A percentile compares a stretch with the other conserved stretches of the same genome.
phyloP scores from a whole-genome alignment of 2,113 vertebrate genomes.

The Hirundichthys speculiger region DNA sequence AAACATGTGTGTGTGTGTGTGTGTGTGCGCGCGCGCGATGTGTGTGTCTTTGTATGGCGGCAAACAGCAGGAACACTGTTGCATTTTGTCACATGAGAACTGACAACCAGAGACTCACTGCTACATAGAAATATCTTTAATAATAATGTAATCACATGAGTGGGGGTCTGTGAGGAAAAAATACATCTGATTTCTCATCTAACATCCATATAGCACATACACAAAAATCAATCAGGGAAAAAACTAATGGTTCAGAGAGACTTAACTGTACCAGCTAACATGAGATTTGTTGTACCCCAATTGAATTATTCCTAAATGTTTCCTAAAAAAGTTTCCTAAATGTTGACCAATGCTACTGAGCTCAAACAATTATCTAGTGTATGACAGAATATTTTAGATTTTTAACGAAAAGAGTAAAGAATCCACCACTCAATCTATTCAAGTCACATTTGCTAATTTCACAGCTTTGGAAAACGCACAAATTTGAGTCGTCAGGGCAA shows the following conservation, averaged over 20 bases:
- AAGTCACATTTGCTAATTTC: too few relatives aligned
- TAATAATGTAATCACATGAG: constrained; percentile 8
- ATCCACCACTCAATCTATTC: too few relatives aligned
- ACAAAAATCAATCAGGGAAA: neutral
- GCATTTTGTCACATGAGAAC: constrained; percentile 22
- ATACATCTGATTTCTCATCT: constrained; percentile 17
- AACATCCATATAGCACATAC: constrained; percentile 8
- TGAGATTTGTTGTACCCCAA: too few relatives aligned
- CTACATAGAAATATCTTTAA: constrained; percentile 23
- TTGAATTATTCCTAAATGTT: too few relatives aligned
- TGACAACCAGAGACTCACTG: constrained; percentile 7
- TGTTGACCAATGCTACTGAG: too few relatives aligned
- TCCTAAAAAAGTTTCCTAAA: too few relatives aligned
- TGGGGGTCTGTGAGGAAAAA: constrained; percentile 13
- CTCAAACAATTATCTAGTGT: too few relatives aligned
- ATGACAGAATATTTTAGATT: too few relatives aligned
- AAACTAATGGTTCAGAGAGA: constrained; percentile 1
- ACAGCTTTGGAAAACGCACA: too few relatives aligned
- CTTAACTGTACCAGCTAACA: neutral
- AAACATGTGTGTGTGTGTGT: neutral
- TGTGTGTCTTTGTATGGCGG: too few relatives aligned
- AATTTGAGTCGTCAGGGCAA: too few relatives aligned
- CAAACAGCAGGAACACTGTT: neutral
- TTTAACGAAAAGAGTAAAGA: too few relatives aligned
- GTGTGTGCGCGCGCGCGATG: neutral